These are phyloP conservation scores for Drosophila willistoni DNA, from an alignment of 1,140 invertebrate species.

Conservation along the genomic window DNA sequence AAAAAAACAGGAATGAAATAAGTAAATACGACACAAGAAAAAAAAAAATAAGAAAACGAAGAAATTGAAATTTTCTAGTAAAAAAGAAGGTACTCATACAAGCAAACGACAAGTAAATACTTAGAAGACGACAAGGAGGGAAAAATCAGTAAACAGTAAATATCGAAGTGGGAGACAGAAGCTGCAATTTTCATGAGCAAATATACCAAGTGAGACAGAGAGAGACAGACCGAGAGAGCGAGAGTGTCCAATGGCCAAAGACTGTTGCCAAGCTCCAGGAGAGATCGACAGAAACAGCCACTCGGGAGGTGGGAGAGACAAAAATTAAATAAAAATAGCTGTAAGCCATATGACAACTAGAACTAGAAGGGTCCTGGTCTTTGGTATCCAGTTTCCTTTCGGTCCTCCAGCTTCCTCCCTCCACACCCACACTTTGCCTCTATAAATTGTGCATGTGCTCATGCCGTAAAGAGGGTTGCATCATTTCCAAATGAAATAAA, in stretches of 20 bases:
- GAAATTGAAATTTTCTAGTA: constrained; percentile 45
- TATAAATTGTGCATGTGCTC: constrained; percentile 12
- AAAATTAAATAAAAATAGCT: constrained; percentile 80
- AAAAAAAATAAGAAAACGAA: constrained; percentile 38
- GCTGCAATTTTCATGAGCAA: constrained; percentile 61
- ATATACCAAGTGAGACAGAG: constrained; percentile 28
- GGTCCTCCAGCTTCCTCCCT: constrained; percentile 15
- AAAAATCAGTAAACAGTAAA: constrained; percentile 37
- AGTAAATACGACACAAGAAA: constrained; percentile 39
- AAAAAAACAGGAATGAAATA: constrained; percentile 22
- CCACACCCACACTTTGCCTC: not conserved
- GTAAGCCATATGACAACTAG: constrained; percentile 46
- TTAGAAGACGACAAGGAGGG: not conserved
- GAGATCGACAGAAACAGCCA: not conserved
- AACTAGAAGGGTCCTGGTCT: constrained; percentile 4
- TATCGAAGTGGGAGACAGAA: constrained; percentile 26
- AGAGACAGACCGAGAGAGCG: not conserved
- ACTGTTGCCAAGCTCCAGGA: not conserved
- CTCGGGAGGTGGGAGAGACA: constrained; percentile 33
- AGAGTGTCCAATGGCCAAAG: not conserved
- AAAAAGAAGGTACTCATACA: constrained; percentile 19
- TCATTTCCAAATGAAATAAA: constrained; percentile 80
- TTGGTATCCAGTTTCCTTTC: constrained; percentile 5
- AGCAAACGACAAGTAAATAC: constrained; percentile 18
- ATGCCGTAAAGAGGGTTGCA: constrained; percentile 55